Percentiles rank a stretch among this genome's conserved stretches.
These are phyloP conservation scores for Amorpha juglandis DNA, from an alignment of 2,888 invertebrate species.

Conservation along the genomic window DNA sequence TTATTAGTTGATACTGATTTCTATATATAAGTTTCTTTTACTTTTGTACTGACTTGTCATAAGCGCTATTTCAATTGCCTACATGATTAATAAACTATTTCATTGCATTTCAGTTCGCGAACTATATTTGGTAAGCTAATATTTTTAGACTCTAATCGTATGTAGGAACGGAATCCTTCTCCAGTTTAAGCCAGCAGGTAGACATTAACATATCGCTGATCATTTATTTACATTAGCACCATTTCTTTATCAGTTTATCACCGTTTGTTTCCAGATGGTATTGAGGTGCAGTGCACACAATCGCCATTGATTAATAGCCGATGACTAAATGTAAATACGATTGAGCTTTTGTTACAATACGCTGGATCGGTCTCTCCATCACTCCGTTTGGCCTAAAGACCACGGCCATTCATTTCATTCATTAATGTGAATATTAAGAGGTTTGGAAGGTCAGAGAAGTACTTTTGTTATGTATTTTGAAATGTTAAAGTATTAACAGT, in stretches of 20 bases:
- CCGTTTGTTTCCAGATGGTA: constrained; percentile 71
- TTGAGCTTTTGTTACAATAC: constrained; percentile 47
- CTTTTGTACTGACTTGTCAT: too few relatives aligned
- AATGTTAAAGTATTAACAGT: background rate
- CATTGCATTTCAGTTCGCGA: too few relatives aligned
- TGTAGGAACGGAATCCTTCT: constrained; percentile 42
- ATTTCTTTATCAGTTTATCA: constrained; percentile 82
- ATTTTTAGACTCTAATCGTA: background rate
- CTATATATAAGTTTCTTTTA: too few relatives aligned
- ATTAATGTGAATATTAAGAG: constrained; percentile 32
- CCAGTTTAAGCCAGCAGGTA: constrained; percentile 46
- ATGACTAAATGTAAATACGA: constrained; percentile 77
- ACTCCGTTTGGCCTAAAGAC: constrained; percentile 55
- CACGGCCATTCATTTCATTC: constrained; percentile 40
- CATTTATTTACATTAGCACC: constrained; percentile 83
- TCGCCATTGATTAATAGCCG: constrained; percentile 70
- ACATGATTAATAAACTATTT: too few relatives aligned
- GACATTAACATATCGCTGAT: constrained; percentile 78
- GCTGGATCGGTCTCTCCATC: constrained; percentile 42
- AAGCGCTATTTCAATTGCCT: too few relatives aligned
- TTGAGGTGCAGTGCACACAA: constrained; percentile 60
- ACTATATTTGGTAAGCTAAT: too few relatives aligned
- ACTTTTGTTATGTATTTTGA: constrained; percentile 39
- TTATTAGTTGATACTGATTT: too few relatives aligned
- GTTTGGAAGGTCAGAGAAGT: constrained; percentile 53